Percentiles rank a stretch among this genome's conserved stretches.
Conservation (phyloP, 1,140 invertebrate genomes). For the Tetranychus cinnabarinus region DNA sequence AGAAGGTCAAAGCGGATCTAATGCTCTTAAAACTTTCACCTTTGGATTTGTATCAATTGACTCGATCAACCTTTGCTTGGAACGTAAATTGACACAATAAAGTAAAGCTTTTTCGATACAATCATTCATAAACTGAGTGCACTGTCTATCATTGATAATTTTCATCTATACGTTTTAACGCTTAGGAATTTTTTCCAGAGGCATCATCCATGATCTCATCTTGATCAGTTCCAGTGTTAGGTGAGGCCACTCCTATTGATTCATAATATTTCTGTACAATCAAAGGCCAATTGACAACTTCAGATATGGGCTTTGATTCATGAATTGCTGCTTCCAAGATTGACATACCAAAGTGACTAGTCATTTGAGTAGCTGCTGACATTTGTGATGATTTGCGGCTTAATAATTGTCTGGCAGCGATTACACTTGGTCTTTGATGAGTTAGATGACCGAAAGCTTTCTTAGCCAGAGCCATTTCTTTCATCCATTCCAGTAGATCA, state of each 20-base stretch:
- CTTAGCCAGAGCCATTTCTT: neutral
- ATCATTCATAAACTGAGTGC: no score
- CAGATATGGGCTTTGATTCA: conserved; percentile 11
- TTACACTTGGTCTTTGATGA: conserved; percentile 3
- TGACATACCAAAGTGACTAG: conserved; percentile 3
- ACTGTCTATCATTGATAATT: no score
- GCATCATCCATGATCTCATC: neutral
- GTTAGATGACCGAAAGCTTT: conserved; percentile 2
- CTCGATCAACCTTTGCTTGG: no score
- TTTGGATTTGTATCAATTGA: no score
- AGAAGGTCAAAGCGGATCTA: no score
- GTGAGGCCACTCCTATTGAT: conserved; percentile 8
- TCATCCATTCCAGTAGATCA: no score
- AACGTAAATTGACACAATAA: no score
- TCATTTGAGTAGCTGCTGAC: neutral
- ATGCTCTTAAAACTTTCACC: no score
- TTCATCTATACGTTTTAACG: no score
- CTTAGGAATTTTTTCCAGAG: no score
- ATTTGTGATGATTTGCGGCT: neutral
- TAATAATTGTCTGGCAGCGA: conserved; percentile 5
- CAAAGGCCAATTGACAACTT: conserved; percentile 16
- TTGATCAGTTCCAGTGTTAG: neutral
- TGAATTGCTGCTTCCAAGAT: conserved; percentile 4
- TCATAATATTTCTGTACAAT: conserved; percentile 16
- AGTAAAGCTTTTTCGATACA: no score